phyloP scores from a whole-genome alignment of 2,888 invertebrate species.

The Eledona agricola region DNA sequence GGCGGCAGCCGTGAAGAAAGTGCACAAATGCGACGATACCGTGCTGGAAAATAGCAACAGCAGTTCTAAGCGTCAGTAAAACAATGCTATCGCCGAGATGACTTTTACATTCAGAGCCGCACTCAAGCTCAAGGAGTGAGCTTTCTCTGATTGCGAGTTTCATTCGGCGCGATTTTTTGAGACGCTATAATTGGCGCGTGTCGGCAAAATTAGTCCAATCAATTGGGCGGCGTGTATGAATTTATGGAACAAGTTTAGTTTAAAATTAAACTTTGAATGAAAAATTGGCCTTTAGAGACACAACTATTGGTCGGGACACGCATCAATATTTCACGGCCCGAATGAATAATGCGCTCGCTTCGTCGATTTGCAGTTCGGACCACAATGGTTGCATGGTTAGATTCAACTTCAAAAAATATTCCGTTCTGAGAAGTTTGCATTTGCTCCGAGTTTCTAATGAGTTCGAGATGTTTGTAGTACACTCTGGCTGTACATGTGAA shows the following conservation, averaged over 20 bases:
- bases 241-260: conserved; percentile 22
- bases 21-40: conserved; percentile 21
- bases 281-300: conserved; percentile 22
- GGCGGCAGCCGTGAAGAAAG: conserved; percentile 20
- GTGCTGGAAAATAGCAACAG: conserved; percentile 28
- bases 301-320: conserved; percentile 18
- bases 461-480: conserved; percentile 20
- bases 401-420: conserved; percentile 18
- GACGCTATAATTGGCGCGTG: conserved; percentile 8
- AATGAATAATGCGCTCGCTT: conserved; percentile 23
- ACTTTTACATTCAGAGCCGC: conserved; percentile 13
- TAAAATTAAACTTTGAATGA: conserved; percentile 24
- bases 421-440: conserved; percentile 7
- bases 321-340: conserved; percentile 20
- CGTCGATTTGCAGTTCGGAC: conserved; percentile 9
- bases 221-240: conserved; percentile 3
- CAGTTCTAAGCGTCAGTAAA: conserved; percentile 8
- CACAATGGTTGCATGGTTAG: conserved; percentile 12
- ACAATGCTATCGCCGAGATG: conserved; percentile 5
- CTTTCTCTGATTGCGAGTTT: conserved; percentile 16
- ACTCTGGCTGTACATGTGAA: conserved; percentile 11
- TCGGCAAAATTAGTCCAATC: conserved; percentile 10
- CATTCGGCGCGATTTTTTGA: conserved; percentile 8
- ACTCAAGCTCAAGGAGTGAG: conserved; percentile 9
- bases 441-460: conserved; percentile 10